A percentile compares a stretch with the other conserved stretches of the same genome.
phyloP scores from a whole-genome alignment of 2,888 invertebrate species.

The Tryphoninae sp. region DNA sequence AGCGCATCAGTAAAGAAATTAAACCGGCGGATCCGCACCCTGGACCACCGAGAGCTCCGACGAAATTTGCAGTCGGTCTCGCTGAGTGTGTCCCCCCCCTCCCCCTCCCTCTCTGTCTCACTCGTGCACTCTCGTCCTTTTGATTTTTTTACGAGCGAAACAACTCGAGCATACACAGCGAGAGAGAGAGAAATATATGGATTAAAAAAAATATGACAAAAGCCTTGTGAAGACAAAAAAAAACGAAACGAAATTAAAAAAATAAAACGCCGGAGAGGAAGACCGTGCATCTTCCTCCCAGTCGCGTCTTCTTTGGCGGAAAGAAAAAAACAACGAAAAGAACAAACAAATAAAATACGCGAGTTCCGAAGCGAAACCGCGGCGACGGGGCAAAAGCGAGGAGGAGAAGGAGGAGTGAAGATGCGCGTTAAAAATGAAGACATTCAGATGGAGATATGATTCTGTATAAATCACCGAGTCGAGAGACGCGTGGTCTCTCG shows the following conservation, averaged over 20 bases:
- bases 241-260: constrained; percentile 47
- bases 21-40: background rate
- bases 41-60: constrained; percentile 44
- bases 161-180: constrained; percentile 27
- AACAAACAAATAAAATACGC: constrained; percentile 41
- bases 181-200: constrained; percentile 34
- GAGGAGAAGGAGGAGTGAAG: constrained; percentile 65
- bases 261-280: constrained; percentile 11
- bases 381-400: constrained; percentile 15
- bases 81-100: no score
- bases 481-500: constrained; percentile 61
- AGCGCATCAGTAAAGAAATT: constrained; percentile 29
- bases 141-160: constrained; percentile 34
- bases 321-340: constrained; percentile 31
- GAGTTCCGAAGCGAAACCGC: constrained; percentile 61
- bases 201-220: constrained; percentile 23
- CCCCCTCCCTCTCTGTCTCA: constrained; percentile 1
- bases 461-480: constrained; percentile 78
- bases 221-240: constrained; percentile 11
- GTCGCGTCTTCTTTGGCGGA: constrained; percentile 41
- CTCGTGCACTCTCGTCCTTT: background rate
- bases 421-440: constrained; percentile 79
- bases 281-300: constrained; percentile 27
- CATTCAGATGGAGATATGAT: constrained; percentile 80
- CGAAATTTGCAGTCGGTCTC: constrained; percentile 51